Percentiles rank a stretch among this genome's conserved stretches.
Conservation (phyloP, 2,797 vertebrate genomes). For the Erpetoichthys calabaricus region DNA sequence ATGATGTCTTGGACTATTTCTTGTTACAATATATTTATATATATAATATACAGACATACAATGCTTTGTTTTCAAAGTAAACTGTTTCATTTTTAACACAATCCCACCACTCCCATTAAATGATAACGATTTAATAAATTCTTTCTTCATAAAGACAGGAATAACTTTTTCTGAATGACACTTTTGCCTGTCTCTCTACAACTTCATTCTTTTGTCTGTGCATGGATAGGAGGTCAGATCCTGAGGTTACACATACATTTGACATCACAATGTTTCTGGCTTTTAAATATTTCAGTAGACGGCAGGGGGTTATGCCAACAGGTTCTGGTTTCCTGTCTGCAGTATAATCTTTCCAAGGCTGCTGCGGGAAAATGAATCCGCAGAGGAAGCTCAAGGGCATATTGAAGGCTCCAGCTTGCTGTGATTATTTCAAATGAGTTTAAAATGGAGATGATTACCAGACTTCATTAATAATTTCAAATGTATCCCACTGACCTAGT, state of each 20-base stretch:
- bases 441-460: neutral
- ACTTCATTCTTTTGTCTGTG: neutral
- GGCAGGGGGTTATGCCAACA: conserved; percentile 17
- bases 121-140: no score
- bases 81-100: no score
- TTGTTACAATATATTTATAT: no score
- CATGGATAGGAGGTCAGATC: conserved; percentile 28
- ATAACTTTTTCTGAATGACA: no score
- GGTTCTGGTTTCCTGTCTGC: conserved; percentile 26
- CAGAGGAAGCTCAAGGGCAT: conserved; percentile 34
- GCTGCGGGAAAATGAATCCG: conserved; percentile 32
- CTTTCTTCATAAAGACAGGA: no score
- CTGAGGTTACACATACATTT: conserved; percentile 23
- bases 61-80: no score
- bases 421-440: conserved; percentile 1
- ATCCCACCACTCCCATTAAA: no score
- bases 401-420: conserved; percentile 6
- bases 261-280: conserved; percentile 21
- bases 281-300: conserved; percentile 48
- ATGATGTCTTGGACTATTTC: no score
- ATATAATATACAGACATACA: no score
- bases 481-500: neutral
- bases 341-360: conserved; percentile 20
- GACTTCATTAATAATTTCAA: neutral
- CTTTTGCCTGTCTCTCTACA: no score